Percentiles rank a stretch among this genome's conserved stretches.
These are phyloP conservation scores for Lepidurus packardi DNA, from an alignment of 1,140 invertebrate species.

Conservation along the genomic window DNA sequence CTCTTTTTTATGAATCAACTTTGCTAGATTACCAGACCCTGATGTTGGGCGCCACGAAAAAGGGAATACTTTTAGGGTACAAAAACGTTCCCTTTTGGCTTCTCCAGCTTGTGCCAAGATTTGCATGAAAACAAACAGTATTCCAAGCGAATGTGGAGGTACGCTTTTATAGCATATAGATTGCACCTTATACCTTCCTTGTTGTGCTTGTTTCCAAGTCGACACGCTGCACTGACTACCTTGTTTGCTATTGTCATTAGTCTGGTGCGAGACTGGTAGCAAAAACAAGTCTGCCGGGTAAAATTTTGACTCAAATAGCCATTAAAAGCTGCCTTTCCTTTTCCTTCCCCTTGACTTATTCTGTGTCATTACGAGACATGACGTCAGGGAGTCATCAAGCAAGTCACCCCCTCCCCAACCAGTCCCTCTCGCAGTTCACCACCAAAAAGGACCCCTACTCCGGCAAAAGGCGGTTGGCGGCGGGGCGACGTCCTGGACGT, in stretches of 20 bases:
- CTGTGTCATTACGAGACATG: not conserved
- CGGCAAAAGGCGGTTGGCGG: not conserved
- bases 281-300: not conserved
- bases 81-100: not conserved
- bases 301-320: not conserved
- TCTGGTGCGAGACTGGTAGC: not conserved
- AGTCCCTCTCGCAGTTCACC: not conserved
- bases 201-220: not conserved
- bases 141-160: not conserved
- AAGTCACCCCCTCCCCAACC: not conserved
- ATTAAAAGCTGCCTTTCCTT: not conserved
- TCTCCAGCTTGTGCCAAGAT: not conserved
- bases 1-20: not conserved
- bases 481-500: not conserved
- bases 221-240: not conserved
- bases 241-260: constrained; percentile 12
- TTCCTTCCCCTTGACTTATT: not conserved
- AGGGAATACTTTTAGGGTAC: not conserved
- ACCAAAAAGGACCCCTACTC: not conserved
- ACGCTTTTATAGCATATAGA: not conserved
- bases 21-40: not conserved
- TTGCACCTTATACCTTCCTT: not conserved
- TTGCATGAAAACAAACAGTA: constrained; percentile 17
- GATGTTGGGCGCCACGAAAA: not conserved
- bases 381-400: not conserved